Conservation (phyloP, 2,113 vertebrate genomes). For the Ptilonorhynchus violaceus region DNA sequence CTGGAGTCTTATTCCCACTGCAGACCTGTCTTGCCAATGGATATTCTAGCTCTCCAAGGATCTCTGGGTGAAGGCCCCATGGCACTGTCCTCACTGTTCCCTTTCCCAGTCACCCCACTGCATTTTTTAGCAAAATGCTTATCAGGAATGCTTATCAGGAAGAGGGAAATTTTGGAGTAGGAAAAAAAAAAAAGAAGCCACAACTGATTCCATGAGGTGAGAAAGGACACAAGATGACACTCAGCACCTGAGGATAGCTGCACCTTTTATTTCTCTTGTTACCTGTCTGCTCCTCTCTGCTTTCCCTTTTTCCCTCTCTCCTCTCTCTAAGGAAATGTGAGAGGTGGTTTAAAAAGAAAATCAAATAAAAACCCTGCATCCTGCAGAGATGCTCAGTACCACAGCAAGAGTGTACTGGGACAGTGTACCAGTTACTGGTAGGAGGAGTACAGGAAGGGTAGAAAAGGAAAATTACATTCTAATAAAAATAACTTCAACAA, state of each 20-base stretch:
- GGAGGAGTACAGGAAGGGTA: neutral
- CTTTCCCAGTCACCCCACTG: neutral
- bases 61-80: rapidly evolving
- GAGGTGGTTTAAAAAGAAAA: neutral
- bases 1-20: neutral
- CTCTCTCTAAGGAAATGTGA: neutral
- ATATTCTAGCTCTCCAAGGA: neutral
- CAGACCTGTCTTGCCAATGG: neutral
- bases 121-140: neutral
- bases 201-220: neutral
- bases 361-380: neutral
- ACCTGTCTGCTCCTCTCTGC: neutral
- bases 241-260: neutral
- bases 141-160: neutral
- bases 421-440: neutral
- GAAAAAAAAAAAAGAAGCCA: neutral
- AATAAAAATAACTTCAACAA: neutral
- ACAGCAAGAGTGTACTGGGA: neutral
- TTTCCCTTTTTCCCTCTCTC: neutral
- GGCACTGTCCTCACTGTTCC: neutral
- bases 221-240: neutral
- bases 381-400: neutral
- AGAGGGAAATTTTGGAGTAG: neutral
- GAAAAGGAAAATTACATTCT: neutral
- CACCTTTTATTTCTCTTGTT: neutral